phyloP scores from a whole-genome alignment of 2,797 vertebrate species.

The Falco peregrinus region DNA sequence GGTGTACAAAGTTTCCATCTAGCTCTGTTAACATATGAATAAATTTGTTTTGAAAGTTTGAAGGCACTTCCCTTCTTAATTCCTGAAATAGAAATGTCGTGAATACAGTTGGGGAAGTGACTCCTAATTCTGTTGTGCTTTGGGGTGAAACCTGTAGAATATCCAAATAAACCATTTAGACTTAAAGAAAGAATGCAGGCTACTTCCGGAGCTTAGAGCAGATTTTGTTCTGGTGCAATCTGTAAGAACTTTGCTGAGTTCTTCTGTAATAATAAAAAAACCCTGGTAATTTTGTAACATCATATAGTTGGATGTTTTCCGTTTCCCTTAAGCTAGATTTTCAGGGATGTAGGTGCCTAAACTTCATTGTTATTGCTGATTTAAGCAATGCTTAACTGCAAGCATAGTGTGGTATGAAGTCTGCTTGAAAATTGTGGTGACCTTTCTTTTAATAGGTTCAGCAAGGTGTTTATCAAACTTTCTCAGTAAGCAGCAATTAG shows the following conservation, averaged over 20 bases:
- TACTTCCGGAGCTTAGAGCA: not conserved
- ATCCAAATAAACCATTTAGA: not conserved
- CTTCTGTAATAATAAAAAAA: not conserved
- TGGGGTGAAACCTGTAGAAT: not conserved
- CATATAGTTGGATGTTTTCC: not conserved
- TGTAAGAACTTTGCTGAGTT: not conserved
- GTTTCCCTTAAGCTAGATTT: not conserved
- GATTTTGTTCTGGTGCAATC: not conserved
- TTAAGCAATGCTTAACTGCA: slow-evolving; percentile 19
- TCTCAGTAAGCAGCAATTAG: slow-evolving; percentile 40
- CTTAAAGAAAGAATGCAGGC: not conserved
- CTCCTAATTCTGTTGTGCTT: not conserved
- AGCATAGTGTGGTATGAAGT: not conserved
- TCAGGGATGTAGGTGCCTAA: not conserved
- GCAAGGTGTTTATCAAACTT: slow-evolving; percentile 51
- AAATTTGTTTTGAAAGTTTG: not conserved
- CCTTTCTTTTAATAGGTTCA: slow-evolving; percentile 42
- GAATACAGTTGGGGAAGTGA: not conserved
- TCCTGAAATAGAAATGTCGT: not conserved
- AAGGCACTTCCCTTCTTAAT: not conserved
- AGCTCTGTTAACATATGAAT: not conserved
- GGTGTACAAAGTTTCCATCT: not conserved
- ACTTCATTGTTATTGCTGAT: slow-evolving; percentile 16
- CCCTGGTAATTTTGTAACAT: not conserved
- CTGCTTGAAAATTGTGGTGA: not conserved